A percentile compares a stretch with the other conserved stretches of the same genome.
phyloP scores from a whole-genome alignment of 2,113 vertebrate genomes.

The Dicaeum eximium region DNA sequence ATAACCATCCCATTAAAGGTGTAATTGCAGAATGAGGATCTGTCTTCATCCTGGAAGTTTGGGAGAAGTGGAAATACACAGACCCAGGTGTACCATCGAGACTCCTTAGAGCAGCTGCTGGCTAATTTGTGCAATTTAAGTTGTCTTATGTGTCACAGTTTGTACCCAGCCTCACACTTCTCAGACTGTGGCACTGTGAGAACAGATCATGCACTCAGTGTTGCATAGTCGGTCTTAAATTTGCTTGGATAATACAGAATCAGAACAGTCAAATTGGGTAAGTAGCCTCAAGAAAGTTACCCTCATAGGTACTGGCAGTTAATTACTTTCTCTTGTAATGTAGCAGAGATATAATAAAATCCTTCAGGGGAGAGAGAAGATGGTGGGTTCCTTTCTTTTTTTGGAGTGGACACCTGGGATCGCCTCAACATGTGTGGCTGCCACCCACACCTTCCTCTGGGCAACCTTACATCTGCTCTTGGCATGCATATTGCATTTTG shows the following conservation, averaged over 20 bases:
- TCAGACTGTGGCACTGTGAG: not conserved
- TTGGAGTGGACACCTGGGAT: not conserved
- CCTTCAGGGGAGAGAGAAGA: not conserved
- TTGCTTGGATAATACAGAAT: not conserved
- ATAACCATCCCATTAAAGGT: not conserved
- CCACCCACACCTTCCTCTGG: not conserved
- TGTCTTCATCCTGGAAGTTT: not conserved
- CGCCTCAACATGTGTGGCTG: not conserved
- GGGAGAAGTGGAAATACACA: constrained; percentile 11
- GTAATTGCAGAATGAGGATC: not conserved
- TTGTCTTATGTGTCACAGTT: constrained; percentile 2
- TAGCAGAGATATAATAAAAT: not conserved
- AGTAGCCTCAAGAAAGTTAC: not conserved
- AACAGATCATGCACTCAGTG: not conserved
- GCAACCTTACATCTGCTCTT: not conserved
- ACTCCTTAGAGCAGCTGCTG: constrained; percentile 33
- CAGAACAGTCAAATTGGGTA: not conserved
- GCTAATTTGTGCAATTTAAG: constrained; percentile 55
- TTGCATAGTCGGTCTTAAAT: not conserved
- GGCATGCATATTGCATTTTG: not conserved
- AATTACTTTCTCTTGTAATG: not conserved
- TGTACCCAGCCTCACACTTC: not conserved
- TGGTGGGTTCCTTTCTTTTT: not conserved
- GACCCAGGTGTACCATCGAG: constrained; percentile 36
- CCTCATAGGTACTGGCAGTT: constrained; percentile 1